Base-by-base conservation (phyloP, 2,888 invertebrate genomes). In the Dicranocentrus wangi region DNA sequence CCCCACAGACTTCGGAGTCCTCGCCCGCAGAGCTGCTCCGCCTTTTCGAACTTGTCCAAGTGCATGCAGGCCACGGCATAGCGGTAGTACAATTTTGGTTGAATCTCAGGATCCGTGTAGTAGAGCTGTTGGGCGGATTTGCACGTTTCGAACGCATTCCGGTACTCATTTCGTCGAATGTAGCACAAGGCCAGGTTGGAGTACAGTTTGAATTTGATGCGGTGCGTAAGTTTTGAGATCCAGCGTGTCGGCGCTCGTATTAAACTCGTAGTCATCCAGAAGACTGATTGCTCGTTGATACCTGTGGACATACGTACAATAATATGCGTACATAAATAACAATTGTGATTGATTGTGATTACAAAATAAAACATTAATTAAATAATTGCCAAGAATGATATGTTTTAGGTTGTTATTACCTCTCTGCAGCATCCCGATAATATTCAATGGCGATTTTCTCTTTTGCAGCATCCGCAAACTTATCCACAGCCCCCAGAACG, bases 231-330 rank as follows among this genome's bases (percentile, higher is more conserved):
- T 32, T 32, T 51, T n/a, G n/a, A n/a, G n/a, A n/a, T n/a, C n/a
- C n/a, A n/a, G n/a, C n/a, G n/a, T n/a, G n/a, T n/a, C n/a, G n/a
- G n/a, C n/a, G n/a, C n/a, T n/a, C n/a, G n/a, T n/a, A n/a, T n/a
- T n/a, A n/a, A n/a, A n/a, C n/a, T 17, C 10, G 19, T 7, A 19
- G 23, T 66, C 68, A 10, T 43, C 8, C 3, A 76, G 10, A 23
- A 76, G 19, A 7, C 55, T 27, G 23, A 76, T 42, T 1, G 76
- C 76, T 58, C 76, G 60, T 19, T 53, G 43, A 43, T 71, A 77
- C n/a, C n/a, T n/a, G n/a, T n/a, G n/a, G n/a, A n/a, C n/a, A n/a
- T n/a, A n/a, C n/a, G n/a, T n/a, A n/a, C n/a, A n/a, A n/a, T n/a
- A n/a, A n/a, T n/a, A n/a, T n/a, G n/a, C n/a, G n/a, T n/a, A n/a